Evolutionary conservation across 1,140 invertebrate species (phyloP).

Genomic region (Eumeta japonica): DNA sequence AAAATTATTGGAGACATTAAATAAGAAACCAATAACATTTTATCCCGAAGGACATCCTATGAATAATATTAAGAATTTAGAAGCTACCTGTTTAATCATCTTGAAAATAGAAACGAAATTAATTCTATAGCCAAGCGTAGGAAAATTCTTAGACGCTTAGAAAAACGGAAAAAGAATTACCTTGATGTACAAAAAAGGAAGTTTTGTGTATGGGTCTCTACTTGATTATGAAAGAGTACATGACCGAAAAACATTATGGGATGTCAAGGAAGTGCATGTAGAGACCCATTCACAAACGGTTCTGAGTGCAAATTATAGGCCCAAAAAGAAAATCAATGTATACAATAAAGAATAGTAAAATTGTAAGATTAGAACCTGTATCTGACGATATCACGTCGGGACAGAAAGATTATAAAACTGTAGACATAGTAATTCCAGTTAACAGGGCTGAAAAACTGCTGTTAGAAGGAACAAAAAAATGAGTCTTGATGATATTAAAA

Average conservation of each 20-base stretch:
- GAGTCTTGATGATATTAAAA: constrained; percentile 41
- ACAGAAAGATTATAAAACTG: constrained; percentile 24
- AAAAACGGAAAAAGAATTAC: constrained; percentile 29
- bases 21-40: constrained; percentile 20
- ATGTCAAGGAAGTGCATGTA: constrained; percentile 29
- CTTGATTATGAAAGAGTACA: no score
- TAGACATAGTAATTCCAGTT: constrained; percentile 38
- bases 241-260: constrained; percentile 23
- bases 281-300: no score
- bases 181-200: not conserved
- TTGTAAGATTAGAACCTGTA: constrained; percentile 32
- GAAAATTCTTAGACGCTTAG: constrained; percentile 33
- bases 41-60: constrained; percentile 43
- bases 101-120: constrained; percentile 31
- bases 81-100: constrained; percentile 32
- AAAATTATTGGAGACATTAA: constrained; percentile 13
- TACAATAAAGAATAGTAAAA: constrained; percentile 42
- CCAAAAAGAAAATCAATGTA: constrained; percentile 34
- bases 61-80: constrained; percentile 35
- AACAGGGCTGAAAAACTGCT: constrained; percentile 35
- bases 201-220: not conserved
- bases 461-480: constrained; percentile 48
- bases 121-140: constrained; percentile 36
- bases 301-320: constrained; percentile 14
- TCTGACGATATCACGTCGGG: constrained; percentile 7